Percentiles rank a stretch among this genome's conserved stretches.
phyloP scores from a whole-genome alignment of 2,797 vertebrate species.

The Gallinago solitaria region DNA sequence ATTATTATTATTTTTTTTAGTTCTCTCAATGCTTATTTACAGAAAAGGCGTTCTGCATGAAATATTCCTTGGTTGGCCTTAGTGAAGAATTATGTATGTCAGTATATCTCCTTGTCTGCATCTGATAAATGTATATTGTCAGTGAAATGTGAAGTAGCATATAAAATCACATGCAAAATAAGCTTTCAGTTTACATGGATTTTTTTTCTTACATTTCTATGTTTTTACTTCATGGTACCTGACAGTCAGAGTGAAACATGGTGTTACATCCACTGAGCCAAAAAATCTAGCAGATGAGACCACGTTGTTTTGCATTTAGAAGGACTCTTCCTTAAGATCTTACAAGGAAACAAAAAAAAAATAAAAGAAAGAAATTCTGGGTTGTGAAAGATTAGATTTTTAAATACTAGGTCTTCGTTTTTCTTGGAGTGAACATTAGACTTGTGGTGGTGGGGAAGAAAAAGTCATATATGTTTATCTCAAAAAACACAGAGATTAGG shows the following conservation, averaged over 20 bases:
- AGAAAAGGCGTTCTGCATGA: neutral
- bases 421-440: neutral
- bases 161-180: slow-evolving; percentile 24
- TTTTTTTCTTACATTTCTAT: neutral
- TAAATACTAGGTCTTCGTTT: neutral
- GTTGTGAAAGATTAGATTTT: neutral
- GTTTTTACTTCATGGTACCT: neutral
- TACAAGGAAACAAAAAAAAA: neutral
- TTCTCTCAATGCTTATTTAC: slow-evolving; percentile 18
- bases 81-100: slow-evolving; percentile 9
- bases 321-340: neutral
- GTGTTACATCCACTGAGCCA: neutral
- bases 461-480: neutral
- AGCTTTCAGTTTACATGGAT: neutral
- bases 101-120: slow-evolving; percentile 34
- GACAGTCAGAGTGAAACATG: neutral
- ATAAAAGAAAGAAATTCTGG: neutral
- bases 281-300: neutral
- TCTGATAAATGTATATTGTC: slow-evolving; percentile 35
- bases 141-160: neutral
- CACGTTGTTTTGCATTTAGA: neutral
- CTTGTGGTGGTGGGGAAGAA: neutral
- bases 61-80: neutral
- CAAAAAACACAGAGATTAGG: neutral
- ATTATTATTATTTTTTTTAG: neutral